Base-by-base conservation (phyloP, 2,888 invertebrate species). In the Andrena hattorfiana region DNA sequence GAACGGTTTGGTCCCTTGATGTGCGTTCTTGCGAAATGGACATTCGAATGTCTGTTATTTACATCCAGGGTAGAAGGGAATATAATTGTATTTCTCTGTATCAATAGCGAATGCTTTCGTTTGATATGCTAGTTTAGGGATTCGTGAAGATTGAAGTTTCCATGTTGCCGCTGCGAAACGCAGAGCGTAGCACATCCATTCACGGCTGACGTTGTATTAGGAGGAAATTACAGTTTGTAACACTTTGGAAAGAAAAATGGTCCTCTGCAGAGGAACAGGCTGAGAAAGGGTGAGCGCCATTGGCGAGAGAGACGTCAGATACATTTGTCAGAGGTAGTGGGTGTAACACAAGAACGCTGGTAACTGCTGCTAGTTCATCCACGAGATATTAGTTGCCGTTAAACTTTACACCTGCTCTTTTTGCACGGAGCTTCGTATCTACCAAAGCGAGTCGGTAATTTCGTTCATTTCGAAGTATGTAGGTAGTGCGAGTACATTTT, bases 271-370 rank as follows among this genome's bases (percentile, higher is more conserved):
- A 49, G 67, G 7, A n/a, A 66, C 68, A 48, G 49, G 42, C 4
- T 13, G 42, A 42, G 63, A 66, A 66, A 62, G 49, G 64, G 26
- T 56, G 51, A 54, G 54, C 26, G 67, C 16, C 6, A n/a, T 30
- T 49, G 28, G 5, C 16, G 13, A 32, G 59, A 68, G 56, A 35
- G 56, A 30, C 35, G 49, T 76, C 26, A 42, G 60, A 66, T 26
- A 62, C 64, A 84, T 81, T 84, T 81, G 77, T 85, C 74, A 84
- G 71, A 76, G 76, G 77, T 80, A 71, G 54, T 23, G 20, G 49
- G 67, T 76, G 62, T 70, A 73, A 80, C 59, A 35, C 42, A 79
- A 79, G 69, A 66, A 77, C 56, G 80, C 64, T 75, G 74, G 59
- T 63, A 75, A 66, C 59, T 63, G 16, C 30, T 20, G 54, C 10